Base-by-base conservation (phyloP, 2,113 vertebrate species). In the Campylorhamphus procurvoides region DNA sequence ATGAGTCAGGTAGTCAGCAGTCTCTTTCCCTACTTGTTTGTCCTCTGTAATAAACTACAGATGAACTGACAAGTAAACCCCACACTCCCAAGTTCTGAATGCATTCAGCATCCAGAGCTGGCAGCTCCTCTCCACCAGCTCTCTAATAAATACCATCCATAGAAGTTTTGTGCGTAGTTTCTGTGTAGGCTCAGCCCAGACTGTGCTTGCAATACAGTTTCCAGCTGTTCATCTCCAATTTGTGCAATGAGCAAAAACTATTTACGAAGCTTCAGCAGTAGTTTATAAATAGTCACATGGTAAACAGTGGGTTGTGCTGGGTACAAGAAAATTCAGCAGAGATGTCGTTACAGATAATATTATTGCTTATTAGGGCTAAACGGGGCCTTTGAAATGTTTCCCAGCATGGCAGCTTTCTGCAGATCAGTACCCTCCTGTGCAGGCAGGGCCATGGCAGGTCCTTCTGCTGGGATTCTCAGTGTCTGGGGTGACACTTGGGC, bases 211-310 rank as follows among this genome's bases (percentile, higher is more conserved):
- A 92, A 83, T 85, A 87, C 95, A 95, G 78, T 92, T 98, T 97
- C 96, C 97, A 98, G 97, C 97, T 98, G 97, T 97, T 97, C 91
- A 52, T 90, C 93, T 96, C 90, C 84, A 94, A 82, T 95, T 87
- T 95, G 89, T 91, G 85, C 15, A 2, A 95, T 18, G 73, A 97
- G 95, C 81, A 97, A 96, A 95, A 94, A 53, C 92, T 96, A 95
- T 96, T 94, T 78, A 63, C 17, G 79, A 84, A 86, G 72, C 69
- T 84, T 75, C 69, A 75, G 66, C 85, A 76, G 83, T 64, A 84
- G 73, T 89, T 94, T 95, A 89, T 87, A 94, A 94, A 96, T 84
- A 96, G 96, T 96, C 95, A 97, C 87, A 86, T 94, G 97, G 80
- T 95, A 96, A 96, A 94, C 44, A 90, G 80, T 72, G 88, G 66